Evolutionary conservation across 1,140 invertebrate species (phyloP).

Genomic region (Drosophila saltans): DNA sequence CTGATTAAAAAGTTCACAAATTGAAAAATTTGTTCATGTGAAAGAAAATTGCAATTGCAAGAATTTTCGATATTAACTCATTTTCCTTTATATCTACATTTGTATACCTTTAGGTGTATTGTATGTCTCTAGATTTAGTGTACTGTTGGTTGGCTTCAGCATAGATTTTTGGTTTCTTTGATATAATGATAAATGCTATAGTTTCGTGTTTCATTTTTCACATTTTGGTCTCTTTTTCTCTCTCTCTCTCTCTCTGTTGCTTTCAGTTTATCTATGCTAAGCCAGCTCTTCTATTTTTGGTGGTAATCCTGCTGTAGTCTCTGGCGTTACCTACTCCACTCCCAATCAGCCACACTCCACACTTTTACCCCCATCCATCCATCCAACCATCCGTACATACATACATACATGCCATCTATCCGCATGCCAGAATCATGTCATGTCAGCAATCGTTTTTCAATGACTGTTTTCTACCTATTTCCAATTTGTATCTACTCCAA

Average conservation of each 20-base stretch:
- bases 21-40: neutral
- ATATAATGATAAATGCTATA: slow-evolving; percentile 3
- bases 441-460: slow-evolving; percentile 79
- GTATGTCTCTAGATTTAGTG: too few species aligned
- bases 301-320: slow-evolving; percentile 48
- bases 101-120: too few species aligned
- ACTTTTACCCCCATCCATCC: too few species aligned
- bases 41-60: neutral
- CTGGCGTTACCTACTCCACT: slow-evolving; percentile 25
- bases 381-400: neutral
- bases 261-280: slow-evolving; percentile 2
- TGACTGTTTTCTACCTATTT: slow-evolving; percentile 74
- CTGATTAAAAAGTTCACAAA: neutral
- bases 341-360: neutral
- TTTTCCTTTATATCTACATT: too few species aligned
- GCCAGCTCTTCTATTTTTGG: slow-evolving; percentile 29
- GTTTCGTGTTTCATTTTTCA: neutral
- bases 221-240: too few species aligned
- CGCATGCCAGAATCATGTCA: slow-evolving; percentile 55
- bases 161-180: neutral
- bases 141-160: too few species aligned
- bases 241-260: slow-evolving; percentile 16
- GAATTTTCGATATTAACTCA: too few species aligned
- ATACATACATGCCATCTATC: neutral
- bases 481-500: slow-evolving; percentile 61